Conservation (phyloP, 1,140 invertebrate genomes). For the Drosophila orena region DNA sequence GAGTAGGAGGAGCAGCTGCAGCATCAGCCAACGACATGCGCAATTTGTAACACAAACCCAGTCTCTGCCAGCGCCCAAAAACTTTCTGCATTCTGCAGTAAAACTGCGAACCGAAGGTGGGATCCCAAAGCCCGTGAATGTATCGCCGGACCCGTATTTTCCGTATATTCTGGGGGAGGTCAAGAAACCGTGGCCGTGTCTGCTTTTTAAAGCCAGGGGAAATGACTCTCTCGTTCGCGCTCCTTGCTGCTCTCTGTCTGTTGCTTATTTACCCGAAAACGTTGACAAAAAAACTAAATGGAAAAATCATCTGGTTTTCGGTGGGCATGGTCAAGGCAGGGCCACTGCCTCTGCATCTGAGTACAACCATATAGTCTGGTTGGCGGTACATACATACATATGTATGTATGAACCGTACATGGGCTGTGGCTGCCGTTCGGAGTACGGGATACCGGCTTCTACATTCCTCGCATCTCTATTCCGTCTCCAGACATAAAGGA, state of each 20-base stretch:
- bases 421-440: slow-evolving; percentile 47
- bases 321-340: slow-evolving; percentile 81
- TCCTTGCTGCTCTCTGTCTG: slow-evolving; percentile 16
- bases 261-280: slow-evolving; percentile 66
- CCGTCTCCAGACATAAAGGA: slow-evolving; percentile 64
- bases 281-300: slow-evolving; percentile 19
- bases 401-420: slow-evolving; percentile 53
- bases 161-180: slow-evolving; percentile 64
- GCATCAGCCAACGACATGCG: slow-evolving; percentile 79
- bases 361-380: slow-evolving; percentile 25
- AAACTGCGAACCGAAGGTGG: slow-evolving; percentile 26
- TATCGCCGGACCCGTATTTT: slow-evolving; percentile 32
- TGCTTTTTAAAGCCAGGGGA: slow-evolving; percentile 41
- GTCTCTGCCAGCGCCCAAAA: slow-evolving; percentile 79
- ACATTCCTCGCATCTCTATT: slow-evolving; percentile 4
- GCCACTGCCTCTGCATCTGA: slow-evolving; percentile 55
- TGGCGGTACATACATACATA: slow-evolving; percentile 4
- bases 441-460: slow-evolving; percentile 15
- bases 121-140: slow-evolving; percentile 22
- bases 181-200: slow-evolving; percentile 73
- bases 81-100: slow-evolving; percentile 57
- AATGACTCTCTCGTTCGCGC: slow-evolving; percentile 31
- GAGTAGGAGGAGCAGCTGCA: slow-evolving; percentile 30
- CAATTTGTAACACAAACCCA: slow-evolving; percentile 85
- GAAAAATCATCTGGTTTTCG: slow-evolving; percentile 50